Percentiles rank a stretch among this genome's conserved stretches.
phyloP scores from a whole-genome alignment of 2,113 vertebrate genomes.

The Daboia siamensis region DNA sequence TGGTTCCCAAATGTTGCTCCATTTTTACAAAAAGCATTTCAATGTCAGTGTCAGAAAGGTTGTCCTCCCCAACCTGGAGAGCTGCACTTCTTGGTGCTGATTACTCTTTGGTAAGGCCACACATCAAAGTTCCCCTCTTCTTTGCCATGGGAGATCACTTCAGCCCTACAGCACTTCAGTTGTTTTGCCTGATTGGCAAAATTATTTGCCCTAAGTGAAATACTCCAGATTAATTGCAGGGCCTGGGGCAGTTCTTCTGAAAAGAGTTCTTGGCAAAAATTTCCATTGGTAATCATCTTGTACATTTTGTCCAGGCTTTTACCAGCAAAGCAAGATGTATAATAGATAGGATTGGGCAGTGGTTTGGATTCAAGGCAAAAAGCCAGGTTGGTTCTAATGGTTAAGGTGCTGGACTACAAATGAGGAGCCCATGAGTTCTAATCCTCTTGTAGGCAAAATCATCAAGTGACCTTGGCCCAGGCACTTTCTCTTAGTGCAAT shows the following conservation, averaged over 20 bases:
- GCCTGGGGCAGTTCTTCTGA: background rate
- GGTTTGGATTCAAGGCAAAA: background rate
- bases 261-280: background rate
- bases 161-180: background rate
- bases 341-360: background rate
- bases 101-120: background rate
- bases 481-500: background rate
- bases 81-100: background rate
- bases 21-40: background rate
- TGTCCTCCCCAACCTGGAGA: background rate
- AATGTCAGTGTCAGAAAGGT: background rate
- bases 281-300: background rate
- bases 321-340: background rate
- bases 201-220: background rate
- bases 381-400: background rate
- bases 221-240: background rate
- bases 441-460: background rate
- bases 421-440: background rate
- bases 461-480: background rate
- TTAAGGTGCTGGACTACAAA: background rate
- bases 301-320: background rate
- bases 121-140: background rate
- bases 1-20: background rate
- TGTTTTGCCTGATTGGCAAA: background rate
- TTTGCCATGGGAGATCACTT: background rate